Evolutionary conservation across 2,888 invertebrate genomes (phyloP).

Genomic region (Synanthedon vespiformis): DNA sequence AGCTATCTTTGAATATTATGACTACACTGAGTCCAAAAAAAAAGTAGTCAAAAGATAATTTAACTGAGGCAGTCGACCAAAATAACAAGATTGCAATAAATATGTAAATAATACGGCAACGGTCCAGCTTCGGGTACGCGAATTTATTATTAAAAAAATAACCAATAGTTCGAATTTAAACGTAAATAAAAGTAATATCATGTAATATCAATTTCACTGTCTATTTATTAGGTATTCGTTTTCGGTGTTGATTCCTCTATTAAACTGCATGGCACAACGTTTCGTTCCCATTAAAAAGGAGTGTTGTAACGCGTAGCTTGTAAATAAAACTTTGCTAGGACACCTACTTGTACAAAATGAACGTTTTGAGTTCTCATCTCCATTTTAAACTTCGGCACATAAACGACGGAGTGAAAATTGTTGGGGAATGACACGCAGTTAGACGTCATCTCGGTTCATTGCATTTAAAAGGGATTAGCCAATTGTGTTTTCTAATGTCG

Average conservation of each 20-base stretch:
- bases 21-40: neutral
- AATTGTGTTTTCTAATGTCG: too few relatives aligned
- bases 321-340: neutral
- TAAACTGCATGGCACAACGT: slow-evolving; percentile 34
- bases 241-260: slow-evolving; percentile 68
- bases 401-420: too few relatives aligned
- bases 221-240: slow-evolving; percentile 65
- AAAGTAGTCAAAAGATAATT: neutral
- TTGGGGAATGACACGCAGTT: too few relatives aligned
- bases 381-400: too few relatives aligned
- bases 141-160: slow-evolving; percentile 31
- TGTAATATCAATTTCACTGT: slow-evolving; percentile 69
- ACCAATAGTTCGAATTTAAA: slow-evolving; percentile 66
- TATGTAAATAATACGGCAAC: slow-evolving; percentile 57
- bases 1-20: neutral
- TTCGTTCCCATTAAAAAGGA: slow-evolving; percentile 48
- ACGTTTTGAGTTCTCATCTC: too few relatives aligned
- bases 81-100: slow-evolving; percentile 60
- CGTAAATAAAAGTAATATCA: slow-evolving; percentile 46
- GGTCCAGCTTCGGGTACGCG: slow-evolving; percentile 52
- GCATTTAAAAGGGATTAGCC: too few relatives aligned
- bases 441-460: too few relatives aligned
- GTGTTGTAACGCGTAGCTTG: neutral
- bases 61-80: slow-evolving; percentile 22
- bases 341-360: too few relatives aligned